A percentile compares a stretch with the other conserved stretches of the same genome.
phyloP scores from a whole-genome alignment of 2,797 vertebrate species.

The Fratercula arctica region DNA sequence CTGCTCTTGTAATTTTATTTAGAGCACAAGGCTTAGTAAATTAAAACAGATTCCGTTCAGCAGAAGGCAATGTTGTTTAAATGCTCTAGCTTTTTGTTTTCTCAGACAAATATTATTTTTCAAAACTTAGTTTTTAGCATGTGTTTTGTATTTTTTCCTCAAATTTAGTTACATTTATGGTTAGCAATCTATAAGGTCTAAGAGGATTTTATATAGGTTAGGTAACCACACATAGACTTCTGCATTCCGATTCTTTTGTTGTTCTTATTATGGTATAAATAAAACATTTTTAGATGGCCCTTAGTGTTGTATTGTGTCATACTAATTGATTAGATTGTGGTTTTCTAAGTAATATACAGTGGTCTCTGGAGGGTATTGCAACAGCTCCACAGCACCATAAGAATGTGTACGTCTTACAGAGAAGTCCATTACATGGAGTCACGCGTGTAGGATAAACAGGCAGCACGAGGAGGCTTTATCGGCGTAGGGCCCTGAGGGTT shows the following conservation, averaged over 20 bases:
- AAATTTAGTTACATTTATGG: not conserved
- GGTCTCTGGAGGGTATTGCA: conserved; percentile 39
- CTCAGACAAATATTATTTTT: not conserved
- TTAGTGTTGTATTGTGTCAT: not conserved
- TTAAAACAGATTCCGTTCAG: not conserved
- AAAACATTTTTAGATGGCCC: conserved; percentile 16
- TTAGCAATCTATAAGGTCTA: not conserved
- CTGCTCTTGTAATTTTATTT: not conserved
- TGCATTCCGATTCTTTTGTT: not conserved
- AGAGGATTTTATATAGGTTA: not conserved
- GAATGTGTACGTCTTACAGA: conserved; percentile 20
- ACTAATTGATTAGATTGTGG: conserved; percentile 30
- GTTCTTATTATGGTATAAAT: not conserved
- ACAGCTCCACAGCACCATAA: not conserved
- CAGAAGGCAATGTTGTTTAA: not conserved
- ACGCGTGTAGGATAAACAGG: conserved; percentile 53
- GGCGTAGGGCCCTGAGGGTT: conserved; percentile 4
- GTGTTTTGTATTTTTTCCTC: not conserved
- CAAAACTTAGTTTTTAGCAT: not conserved
- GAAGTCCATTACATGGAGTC: conserved; percentile 51
- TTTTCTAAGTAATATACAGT: conserved; percentile 5
- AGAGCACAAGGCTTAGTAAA: not conserved
- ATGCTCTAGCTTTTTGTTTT: not conserved
- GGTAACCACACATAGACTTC: not conserved
- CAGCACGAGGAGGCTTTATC: conserved; percentile 61